Evolutionary conservation across 2,888 invertebrate species (phyloP).

Genomic region (Drosophila demipolita): DNA sequence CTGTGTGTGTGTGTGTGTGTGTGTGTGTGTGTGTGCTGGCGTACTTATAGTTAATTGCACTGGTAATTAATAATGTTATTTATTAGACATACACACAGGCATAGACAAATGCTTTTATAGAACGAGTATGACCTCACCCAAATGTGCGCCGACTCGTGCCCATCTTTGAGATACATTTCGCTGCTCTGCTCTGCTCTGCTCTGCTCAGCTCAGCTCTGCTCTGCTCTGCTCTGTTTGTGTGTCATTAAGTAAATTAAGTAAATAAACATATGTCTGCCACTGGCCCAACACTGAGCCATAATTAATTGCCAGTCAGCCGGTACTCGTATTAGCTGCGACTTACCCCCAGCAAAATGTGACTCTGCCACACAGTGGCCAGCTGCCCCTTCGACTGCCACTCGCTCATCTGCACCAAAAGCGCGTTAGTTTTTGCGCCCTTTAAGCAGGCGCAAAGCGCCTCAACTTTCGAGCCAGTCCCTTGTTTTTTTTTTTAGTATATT

Average conservation of each 20-base stretch:
- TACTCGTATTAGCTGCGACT: conserved; percentile 56
- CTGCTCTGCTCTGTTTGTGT: conserved; percentile 47
- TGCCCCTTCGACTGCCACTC: conserved; percentile 16
- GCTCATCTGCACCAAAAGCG: conserved; percentile 68
- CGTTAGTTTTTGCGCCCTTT: conserved; percentile 83
- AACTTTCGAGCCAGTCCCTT: conserved; percentile 19
- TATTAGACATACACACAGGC: conserved; percentile 62
- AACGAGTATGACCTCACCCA: conserved; percentile 80
- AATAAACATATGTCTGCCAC: conserved; percentile 81
- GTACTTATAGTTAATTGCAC: conserved; percentile 82
- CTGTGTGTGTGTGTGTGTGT: conserved; percentile 12
- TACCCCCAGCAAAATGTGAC: conserved; percentile 42
- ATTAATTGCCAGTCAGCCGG: conserved; percentile 82
- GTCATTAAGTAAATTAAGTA: conserved; percentile 83
- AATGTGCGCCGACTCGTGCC: conserved; percentile 68
- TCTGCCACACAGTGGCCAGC: conserved; percentile 19
- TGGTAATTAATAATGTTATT: conserved; percentile 81
- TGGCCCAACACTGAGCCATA: conserved; percentile 58
- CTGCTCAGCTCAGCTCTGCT: conserved; percentile 5
- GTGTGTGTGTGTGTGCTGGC: conserved; percentile 26
- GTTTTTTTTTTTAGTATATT: not conserved
- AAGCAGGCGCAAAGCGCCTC: conserved; percentile 45
- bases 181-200: conserved; percentile 3
- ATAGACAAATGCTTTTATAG: conserved; percentile 35
- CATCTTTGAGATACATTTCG: conserved; percentile 56